Percentiles rank a stretch among this genome's conserved stretches.
Evolutionary conservation across 2,888 invertebrate species (phyloP).

Genomic region (Eutolmus rufibarbis): DNA sequence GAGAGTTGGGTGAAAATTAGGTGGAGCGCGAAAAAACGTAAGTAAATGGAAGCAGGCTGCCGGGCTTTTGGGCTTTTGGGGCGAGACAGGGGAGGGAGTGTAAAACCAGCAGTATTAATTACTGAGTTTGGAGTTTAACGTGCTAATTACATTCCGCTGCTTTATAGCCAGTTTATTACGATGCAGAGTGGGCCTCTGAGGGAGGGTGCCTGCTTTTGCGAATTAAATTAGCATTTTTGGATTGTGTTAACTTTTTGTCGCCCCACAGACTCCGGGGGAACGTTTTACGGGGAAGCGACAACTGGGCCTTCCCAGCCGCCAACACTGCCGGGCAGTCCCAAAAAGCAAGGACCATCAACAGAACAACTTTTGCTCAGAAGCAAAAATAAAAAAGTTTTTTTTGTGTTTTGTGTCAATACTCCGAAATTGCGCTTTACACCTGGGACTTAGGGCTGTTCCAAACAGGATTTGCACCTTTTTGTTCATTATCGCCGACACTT

Average conservation of each 20-base stretch:
- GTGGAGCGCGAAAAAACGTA: not conserved
- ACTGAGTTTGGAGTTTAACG: constrained; percentile 32
- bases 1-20: not conserved
- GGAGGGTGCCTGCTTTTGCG: not conserved
- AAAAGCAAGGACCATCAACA: not conserved
- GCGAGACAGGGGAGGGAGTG: not conserved
- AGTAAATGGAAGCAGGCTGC: not conserved
- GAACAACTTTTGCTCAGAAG: not conserved
- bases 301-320: not conserved
- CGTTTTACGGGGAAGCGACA: not conserved
- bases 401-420: not conserved
- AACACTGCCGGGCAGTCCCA: not conserved
- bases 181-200: not conserved
- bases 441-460: not conserved
- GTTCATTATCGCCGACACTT: not conserved
- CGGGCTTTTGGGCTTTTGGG: not conserved
- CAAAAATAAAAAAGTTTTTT: not conserved
- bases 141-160: constrained; percentile 32
- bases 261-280: not conserved
- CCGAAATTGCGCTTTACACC: not conserved
- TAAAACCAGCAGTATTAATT: constrained; percentile 33
- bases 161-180: not conserved
- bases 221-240: constrained; percentile 29
- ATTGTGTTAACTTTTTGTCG: constrained; percentile 17
- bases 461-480: not conserved